Evolutionary conservation across 1,140 invertebrate species (phyloP).

Genomic region (Neuroterus valhalla): DNA sequence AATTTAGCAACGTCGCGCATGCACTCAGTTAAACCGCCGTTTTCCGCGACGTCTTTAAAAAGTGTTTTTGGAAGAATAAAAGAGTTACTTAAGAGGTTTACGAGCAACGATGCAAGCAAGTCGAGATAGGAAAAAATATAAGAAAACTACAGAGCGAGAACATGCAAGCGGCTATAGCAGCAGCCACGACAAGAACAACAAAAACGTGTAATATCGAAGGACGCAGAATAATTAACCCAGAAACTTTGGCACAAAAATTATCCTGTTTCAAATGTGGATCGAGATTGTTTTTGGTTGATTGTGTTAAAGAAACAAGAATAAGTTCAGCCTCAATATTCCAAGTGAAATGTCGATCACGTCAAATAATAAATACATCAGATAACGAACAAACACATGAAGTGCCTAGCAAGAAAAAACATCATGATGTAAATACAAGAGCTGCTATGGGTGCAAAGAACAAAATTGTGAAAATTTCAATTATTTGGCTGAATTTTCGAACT

Average conservation of each 20-base stretch:
- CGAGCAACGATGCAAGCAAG: neutral
- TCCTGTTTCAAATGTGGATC: constrained; percentile 21
- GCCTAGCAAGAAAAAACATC: neutral
- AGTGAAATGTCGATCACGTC: constrained; percentile 16
- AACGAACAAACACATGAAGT: constrained; percentile 30
- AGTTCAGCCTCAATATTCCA: constrained; percentile 31
- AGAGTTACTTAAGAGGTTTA: neutral
- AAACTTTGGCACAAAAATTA: constrained; percentile 32
- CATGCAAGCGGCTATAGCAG: neutral
- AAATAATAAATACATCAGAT: constrained; percentile 9
- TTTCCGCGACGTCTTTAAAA: too few species aligned
- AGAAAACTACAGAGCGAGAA: neutral
- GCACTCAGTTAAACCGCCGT: too few species aligned
- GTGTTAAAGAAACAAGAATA: constrained; percentile 21
- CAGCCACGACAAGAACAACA: too few species aligned
- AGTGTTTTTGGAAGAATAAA: neutral
- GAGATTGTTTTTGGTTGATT: constrained; percentile 13
- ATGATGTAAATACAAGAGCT: constrained; percentile 26
- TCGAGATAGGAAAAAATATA: neutral
- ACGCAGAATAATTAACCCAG: constrained; percentile 33
- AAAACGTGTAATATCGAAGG: neutral
- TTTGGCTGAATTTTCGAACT: constrained; percentile 45
- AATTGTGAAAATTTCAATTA: constrained; percentile 42
- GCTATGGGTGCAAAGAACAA: constrained; percentile 37
- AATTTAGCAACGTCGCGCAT: too few species aligned